These are phyloP conservation scores for Leuciscus waleckii DNA, from an alignment of 2,797 vertebrate species.

Conservation along the genomic window DNA sequence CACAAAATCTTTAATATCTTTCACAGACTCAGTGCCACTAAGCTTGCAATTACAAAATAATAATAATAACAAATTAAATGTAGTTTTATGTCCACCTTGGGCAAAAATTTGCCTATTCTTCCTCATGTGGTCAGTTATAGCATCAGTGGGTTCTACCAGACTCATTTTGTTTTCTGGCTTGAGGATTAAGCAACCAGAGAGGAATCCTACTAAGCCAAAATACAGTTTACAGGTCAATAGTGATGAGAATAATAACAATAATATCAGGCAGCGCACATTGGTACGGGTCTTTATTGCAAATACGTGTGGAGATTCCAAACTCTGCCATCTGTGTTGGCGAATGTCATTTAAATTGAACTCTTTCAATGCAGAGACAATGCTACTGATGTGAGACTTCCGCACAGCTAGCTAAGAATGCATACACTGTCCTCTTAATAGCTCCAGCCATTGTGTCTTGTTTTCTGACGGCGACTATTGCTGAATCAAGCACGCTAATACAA, in stretches of 20 bases:
- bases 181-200: slow-evolving; percentile 20
- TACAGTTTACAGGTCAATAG: slow-evolving; percentile 21
- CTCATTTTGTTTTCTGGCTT: slow-evolving; percentile 1
- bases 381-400: background rate
- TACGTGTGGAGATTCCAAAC: slow-evolving; percentile 27
- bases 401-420: slow-evolving; percentile 32
- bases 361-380: slow-evolving; percentile 49
- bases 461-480: slow-evolving; percentile 13
- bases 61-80: too few species aligned
- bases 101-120: background rate
- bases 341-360: slow-evolving; percentile 36
- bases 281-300: slow-evolving; percentile 25
- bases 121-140: slow-evolving; percentile 2
- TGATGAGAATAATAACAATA: slow-evolving; percentile 31
- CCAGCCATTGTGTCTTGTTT: slow-evolving; percentile 41
- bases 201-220: slow-evolving; percentile 9
- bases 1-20: background rate
- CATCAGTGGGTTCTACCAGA: background rate
- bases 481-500: slow-evolving; percentile 22
- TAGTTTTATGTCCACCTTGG: background rate
- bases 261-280: slow-evolving; percentile 43
- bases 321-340: slow-evolving; percentile 10
- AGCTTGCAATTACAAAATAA: background rate
- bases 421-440: slow-evolving; percentile 41
- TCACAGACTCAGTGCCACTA: background rate